Evolutionary conservation across 1,140 invertebrate species (phyloP).

Genomic region (Pogonomyrmex californicus): DNA sequence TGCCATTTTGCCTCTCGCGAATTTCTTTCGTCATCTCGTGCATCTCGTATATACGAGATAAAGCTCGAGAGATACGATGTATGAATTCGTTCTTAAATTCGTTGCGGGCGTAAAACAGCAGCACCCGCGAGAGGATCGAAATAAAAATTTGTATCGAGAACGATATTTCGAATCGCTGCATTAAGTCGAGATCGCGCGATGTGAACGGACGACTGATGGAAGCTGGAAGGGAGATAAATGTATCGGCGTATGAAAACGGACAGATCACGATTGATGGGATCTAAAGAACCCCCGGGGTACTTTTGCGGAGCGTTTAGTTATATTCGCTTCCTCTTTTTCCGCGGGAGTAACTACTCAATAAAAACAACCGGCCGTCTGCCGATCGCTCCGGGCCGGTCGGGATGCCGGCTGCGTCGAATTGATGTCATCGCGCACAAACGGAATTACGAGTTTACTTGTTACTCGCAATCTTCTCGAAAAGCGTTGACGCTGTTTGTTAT

Average conservation of each 20-base stretch:
- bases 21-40: not conserved
- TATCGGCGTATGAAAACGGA: conserved; percentile 53
- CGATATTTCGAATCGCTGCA: conserved; percentile 16
- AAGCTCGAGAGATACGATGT: not conserved
- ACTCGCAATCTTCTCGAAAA: conserved; percentile 54
- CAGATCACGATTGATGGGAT: conserved; percentile 55
- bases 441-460: conserved; percentile 67
- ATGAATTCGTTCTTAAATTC: not conserved
- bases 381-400: conserved; percentile 44
- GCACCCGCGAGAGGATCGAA: not conserved
- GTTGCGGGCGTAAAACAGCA: not conserved
- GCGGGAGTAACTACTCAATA: conserved; percentile 61
- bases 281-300: conserved; percentile 61
- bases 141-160: conserved; percentile 40
- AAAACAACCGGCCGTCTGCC: conserved; percentile 53
- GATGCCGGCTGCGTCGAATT: conserved; percentile 36
- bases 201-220: conserved; percentile 41
- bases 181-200: conserved; percentile 56
- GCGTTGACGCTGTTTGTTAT: conserved; percentile 60
- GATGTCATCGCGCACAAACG: conserved; percentile 56
- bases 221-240: conserved; percentile 47
- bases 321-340: conserved; percentile 62
- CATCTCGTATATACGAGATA: not conserved
- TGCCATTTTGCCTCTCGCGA: conserved; percentile 13
- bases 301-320: conserved; percentile 72